Base-by-base conservation (phyloP, 2,113 vertebrate species). In the Amphilophus citrinellus region DNA sequence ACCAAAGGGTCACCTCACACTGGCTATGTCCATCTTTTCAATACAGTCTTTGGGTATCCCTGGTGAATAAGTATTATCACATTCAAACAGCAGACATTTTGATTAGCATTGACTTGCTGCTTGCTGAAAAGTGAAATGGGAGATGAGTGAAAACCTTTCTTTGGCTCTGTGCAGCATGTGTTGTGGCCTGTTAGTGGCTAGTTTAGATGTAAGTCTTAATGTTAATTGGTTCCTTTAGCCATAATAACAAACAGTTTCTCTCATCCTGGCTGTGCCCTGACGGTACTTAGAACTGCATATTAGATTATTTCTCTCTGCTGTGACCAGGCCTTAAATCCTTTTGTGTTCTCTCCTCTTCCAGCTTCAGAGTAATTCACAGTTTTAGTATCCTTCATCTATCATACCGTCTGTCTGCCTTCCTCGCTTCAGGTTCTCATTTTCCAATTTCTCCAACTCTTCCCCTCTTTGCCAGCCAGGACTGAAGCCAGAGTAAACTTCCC, bases 371-470 rank as follows among this genome's bases (percentile, higher is more conserved):
- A 53, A 77, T 42, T 66, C 82, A 77, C 39, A 62, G 27, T 73
- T 73, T 61, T 7, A 61, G 5, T 32, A 53, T 63, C 58, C 59
- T 57, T 20, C 17, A 13, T 84, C 63, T 68, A 39, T 87, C 80
- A 81, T 17, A 56, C 47, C 27, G 17, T 73, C 71, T 83, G 53
- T 61, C 63, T 27, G 24, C 56, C 59, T 78, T 22, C 83, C 5
- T 85, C 1, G 2, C 86, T 85, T 53, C 53, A 62, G 66, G 60
- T 88, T 50, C 56, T 44, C 58, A 61, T 79, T 86, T 82, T 89
- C 61, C 61, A 42, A 76, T 88, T 84, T 80, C 39, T 56, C 58
- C 42, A 30, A 71, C 44, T 56, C 63, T 24, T 59, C 18, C 79
- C 59, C 76, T 66, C 77, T 79, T 63, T 79, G 79, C 65, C 83